Base-by-base conservation (phyloP, 2,888 invertebrate species). In the Acholoe squamosa region DNA sequence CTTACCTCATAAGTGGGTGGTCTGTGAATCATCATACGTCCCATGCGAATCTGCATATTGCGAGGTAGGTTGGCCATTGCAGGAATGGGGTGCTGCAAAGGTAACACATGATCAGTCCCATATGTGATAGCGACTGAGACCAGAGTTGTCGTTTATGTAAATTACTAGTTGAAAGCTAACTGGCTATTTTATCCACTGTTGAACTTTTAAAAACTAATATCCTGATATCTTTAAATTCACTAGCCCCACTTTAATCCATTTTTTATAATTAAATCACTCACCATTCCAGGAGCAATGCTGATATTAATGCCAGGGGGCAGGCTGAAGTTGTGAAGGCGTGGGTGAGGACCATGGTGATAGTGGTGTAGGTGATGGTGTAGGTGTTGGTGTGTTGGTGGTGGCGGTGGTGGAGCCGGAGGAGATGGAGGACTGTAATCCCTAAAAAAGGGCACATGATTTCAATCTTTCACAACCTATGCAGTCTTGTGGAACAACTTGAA, bases 321-420 rank as follows among this genome's bases (percentile, higher is more conserved):
- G 56, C 89, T 88, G 92, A 93, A 93, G 93, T 97, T 97, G 92
- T 96, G 96, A 93, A 96, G 94, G 91, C 96, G 95, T 43, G 96
- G 96, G 54, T 95, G 94, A 86, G 94, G 94, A 76, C 95, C 95
- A 89, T 94, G 94, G 94, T 97, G 97, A 95, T 97, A 97, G 95
- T 98, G 97, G 94, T 97, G 97, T 96, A 97, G 97, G 94, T 98
- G 97, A 95, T 98, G 98, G 94, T 98, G 97, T 0, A 97, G 97
- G 93, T 97, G 97, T 91, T 89, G 89, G 51, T 77, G 90, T 19
- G 25, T 43, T 56, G 88, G 61, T 76, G 89, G 91, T 31, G 97
- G 95, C 97, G 97, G 96, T 98, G 97, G 94, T 97, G 97, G 96
- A 97, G 97, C 94, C 97, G 97, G 95, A 97, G 97, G 95, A 98